Evolutionary conservation across 2,888 invertebrate species (phyloP).

Genomic region (Diogma glabrata): DNA sequence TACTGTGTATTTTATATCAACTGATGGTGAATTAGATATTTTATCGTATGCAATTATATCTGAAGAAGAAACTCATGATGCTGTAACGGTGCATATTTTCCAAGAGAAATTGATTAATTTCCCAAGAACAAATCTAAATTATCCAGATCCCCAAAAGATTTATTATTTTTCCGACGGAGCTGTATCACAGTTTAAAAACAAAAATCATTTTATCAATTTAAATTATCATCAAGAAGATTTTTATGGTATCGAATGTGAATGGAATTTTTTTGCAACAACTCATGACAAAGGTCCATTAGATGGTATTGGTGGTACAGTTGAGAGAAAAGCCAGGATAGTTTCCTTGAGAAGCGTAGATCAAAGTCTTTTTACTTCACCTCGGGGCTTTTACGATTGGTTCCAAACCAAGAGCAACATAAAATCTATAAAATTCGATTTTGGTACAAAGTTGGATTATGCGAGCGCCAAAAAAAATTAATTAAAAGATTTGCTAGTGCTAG

Average conservation of each 20-base stretch:
- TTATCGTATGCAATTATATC: not conserved
- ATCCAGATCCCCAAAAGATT: not conserved
- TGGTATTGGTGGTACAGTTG: not conserved
- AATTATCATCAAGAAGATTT: not conserved
- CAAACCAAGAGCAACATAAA: not conserved
- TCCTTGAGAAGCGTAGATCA: not conserved
- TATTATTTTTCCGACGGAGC: not conserved
- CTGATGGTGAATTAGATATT: not conserved
- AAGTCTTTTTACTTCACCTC: not conserved
- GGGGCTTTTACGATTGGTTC: not conserved
- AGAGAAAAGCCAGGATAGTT: not conserved
- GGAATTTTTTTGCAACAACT: not conserved
- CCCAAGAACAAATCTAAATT: not conserved
- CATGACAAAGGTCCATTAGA: not conserved
- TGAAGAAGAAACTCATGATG: too few relatives aligned
- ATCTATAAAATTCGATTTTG: not conserved
- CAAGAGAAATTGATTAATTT: constrained; percentile 1
- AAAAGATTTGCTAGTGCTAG: too few relatives aligned
- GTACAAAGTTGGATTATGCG: not conserved
- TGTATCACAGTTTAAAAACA: not conserved
- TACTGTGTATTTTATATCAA: constrained; percentile 1
- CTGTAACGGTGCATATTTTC: too few relatives aligned
- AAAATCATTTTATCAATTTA: not conserved
- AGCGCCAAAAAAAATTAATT: not conserved
- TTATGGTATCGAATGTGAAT: not conserved